Conservation (phyloP, 1,140 invertebrate genomes). For the Leucophenga varia region DNA sequence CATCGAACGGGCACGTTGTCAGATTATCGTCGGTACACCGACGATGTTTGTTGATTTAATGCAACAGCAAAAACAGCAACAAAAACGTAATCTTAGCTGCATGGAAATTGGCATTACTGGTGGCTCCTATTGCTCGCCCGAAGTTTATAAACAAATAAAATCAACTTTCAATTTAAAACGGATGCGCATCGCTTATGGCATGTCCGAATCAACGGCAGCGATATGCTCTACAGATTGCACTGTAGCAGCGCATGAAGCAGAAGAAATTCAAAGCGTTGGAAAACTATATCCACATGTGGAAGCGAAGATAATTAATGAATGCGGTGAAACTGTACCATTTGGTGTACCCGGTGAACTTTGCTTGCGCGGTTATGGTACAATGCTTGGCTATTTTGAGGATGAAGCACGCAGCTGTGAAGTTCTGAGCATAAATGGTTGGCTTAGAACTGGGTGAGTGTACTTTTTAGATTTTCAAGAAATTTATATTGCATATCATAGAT, state of each 20-base stretch:
- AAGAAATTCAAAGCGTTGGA: conserved; percentile 73
- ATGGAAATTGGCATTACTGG: conserved; percentile 66
- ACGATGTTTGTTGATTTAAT: conserved; percentile 92
- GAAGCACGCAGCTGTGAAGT: conserved; percentile 73
- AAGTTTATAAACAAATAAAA: conserved; percentile 66
- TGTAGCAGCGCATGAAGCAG: conserved; percentile 66
- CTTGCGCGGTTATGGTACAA: conserved; percentile 74
- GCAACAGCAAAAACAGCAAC: conserved; percentile 57
- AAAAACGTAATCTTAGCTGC: conserved; percentile 54
- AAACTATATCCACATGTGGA: conserved; percentile 74
- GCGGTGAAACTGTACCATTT: conserved; percentile 69
- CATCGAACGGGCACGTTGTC: conserved; percentile 72
- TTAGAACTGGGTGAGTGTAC: conserved; percentile 79
- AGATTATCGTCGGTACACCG: conserved; percentile 81
- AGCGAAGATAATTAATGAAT: conserved; percentile 71
- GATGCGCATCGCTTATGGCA: conserved; percentile 74
- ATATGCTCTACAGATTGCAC: conserved; percentile 65
- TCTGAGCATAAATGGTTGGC: conserved; percentile 73
- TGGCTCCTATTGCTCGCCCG: conserved; percentile 73
- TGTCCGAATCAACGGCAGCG: conserved; percentile 80
- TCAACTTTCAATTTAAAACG: conserved; percentile 50
- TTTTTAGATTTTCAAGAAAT: too few relatives aligned
- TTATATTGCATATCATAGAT: too few relatives aligned
- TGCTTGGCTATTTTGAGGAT: conserved; percentile 83
- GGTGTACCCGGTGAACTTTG: conserved; percentile 77